These are phyloP conservation scores for Podarcis cretensis DNA, from an alignment of 2,113 vertebrate species.

Conservation along the genomic window DNA sequence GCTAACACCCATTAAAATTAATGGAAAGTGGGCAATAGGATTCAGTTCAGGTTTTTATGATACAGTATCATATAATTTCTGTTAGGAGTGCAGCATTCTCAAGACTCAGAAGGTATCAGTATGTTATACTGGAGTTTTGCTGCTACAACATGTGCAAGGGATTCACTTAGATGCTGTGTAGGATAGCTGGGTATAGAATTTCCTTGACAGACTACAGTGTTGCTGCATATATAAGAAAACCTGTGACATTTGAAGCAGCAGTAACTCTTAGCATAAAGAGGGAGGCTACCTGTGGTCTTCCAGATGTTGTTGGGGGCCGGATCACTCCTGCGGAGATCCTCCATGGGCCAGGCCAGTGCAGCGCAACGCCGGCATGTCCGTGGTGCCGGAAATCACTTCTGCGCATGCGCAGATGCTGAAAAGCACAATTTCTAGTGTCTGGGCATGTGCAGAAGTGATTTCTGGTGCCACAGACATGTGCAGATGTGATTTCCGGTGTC, in stretches of 20 bases:
- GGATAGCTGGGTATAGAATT: not conserved
- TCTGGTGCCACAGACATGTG: too few species aligned
- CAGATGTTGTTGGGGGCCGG: too few species aligned
- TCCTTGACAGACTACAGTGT: not conserved
- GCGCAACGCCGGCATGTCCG: too few species aligned
- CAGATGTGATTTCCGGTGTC: too few species aligned
- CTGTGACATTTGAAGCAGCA: not conserved
- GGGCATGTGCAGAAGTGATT: too few species aligned
- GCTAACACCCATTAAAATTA: not conserved
- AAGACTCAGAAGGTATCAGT: not conserved
- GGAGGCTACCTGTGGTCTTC: too few species aligned
- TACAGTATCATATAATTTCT: not conserved
- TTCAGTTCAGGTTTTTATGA: not conserved
- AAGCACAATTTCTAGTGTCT: too few species aligned
- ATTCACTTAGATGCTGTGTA: not conserved
- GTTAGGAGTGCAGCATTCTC: not conserved
- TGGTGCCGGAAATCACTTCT: too few species aligned
- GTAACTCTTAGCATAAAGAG: not conserved
- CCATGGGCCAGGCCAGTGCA: too few species aligned
- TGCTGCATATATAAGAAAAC: not conserved
- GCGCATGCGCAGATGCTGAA: too few species aligned
- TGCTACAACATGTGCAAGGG: not conserved
- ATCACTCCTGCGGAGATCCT: too few species aligned
- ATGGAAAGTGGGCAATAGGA: not conserved
- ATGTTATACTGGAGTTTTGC: not conserved